These are phyloP conservation scores for Coregonus sp. DNA, from an alignment of 2,797 vertebrate species.

Conservation along the genomic window DNA sequence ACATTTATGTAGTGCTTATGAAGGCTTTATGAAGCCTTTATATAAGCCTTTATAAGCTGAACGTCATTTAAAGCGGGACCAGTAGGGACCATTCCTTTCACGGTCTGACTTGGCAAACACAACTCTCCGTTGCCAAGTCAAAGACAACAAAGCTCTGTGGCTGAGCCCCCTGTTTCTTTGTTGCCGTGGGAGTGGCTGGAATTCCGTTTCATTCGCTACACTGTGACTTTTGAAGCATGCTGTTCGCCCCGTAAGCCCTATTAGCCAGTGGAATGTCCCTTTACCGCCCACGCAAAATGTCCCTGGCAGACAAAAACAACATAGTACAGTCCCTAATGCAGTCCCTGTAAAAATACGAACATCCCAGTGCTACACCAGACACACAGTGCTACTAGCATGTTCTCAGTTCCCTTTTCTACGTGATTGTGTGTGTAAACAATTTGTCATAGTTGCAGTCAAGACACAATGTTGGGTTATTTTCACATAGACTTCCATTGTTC, in stretches of 20 bases:
- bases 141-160: conserved; percentile 50
- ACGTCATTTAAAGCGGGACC: too few species aligned
- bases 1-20: too few species aligned
- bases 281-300: conserved; percentile 53
- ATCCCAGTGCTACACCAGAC: too few species aligned
- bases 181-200: conserved; percentile 77
- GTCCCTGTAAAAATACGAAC: too few species aligned
- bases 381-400: too few species aligned
- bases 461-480: neutral
- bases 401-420: neutral
- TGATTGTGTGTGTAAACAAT: neutral
- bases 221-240: conserved; percentile 71
- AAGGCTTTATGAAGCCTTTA: too few species aligned
- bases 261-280: conserved; percentile 70
- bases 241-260: conserved; percentile 47
- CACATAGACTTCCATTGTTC: neutral
- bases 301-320: neutral
- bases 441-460: neutral
- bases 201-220: conserved; percentile 65
- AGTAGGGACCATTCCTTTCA: neutral
- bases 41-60: too few species aligned
- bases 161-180: conserved; percentile 36
- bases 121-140: conserved; percentile 38
- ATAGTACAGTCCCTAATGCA: too few species aligned
- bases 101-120: conserved; percentile 25